phyloP scores from a whole-genome alignment of 2,797 vertebrate genomes.

The Clamator glandarius region DNA sequence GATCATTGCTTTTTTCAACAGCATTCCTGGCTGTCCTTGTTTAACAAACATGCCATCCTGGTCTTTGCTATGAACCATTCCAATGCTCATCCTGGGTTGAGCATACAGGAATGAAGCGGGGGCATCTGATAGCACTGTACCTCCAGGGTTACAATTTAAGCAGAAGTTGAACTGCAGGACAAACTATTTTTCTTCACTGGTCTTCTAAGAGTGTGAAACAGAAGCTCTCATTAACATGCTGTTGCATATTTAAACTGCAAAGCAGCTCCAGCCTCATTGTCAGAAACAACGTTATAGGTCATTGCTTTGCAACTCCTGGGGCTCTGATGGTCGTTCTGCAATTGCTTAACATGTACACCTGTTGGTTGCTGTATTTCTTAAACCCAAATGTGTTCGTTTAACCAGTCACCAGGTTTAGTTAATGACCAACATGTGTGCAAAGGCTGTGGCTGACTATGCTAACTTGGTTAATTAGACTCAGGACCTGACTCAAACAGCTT shows the following conservation, averaged over 20 bases:
- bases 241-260: neutral
- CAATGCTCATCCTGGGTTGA: neutral
- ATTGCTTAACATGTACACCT: neutral
- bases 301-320: neutral
- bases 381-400: neutral
- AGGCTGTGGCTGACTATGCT: neutral
- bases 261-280: neutral
- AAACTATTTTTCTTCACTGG: neutral
- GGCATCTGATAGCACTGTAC: neutral
- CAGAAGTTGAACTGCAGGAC: neutral
- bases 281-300: neutral
- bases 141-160: slow-evolving; percentile 38
- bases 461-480: neutral
- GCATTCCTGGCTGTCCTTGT: neutral
- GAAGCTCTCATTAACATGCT: neutral
- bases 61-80: neutral
- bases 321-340: neutral
- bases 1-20: neutral
- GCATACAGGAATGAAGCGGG: neutral
- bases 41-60: neutral
- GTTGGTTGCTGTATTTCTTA: neutral
- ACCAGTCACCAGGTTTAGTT: neutral
- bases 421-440: neutral
- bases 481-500: neutral
- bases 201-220: neutral